Evolutionary conservation across 2,113 vertebrate genomes (phyloP).

Genomic region (Isichthys henryi): DNA sequence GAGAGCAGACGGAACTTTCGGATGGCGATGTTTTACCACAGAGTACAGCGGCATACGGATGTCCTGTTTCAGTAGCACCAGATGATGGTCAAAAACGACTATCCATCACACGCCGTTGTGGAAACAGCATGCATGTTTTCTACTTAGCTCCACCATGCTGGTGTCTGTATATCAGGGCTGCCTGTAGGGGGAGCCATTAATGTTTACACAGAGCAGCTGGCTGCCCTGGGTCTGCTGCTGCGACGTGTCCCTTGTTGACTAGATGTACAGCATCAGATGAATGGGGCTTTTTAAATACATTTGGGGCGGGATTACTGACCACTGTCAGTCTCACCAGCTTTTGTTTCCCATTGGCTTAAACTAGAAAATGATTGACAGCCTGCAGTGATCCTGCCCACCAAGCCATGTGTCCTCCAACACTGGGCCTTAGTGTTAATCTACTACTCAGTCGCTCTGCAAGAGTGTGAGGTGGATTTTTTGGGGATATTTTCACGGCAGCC

Average conservation of each 20-base stretch:
- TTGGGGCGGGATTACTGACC: neutral
- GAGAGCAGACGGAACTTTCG: neutral
- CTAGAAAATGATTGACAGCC: neutral
- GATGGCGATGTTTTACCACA: neutral
- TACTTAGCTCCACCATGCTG: too few species aligned
- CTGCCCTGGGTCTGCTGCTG: neutral
- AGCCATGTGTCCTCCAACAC: neutral
- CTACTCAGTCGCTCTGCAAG: conserved; percentile 30
- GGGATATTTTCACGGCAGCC: conserved; percentile 33
- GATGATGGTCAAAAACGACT: neutral
- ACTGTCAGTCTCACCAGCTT: neutral
- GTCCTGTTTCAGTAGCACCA: neutral
- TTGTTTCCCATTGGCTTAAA: neutral
- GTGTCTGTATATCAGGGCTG: neutral
- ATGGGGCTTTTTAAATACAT: neutral
- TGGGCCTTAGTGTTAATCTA: neutral
- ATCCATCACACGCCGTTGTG: neutral
- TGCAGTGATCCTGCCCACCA: neutral
- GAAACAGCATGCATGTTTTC: neutral
- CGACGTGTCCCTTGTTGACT: neutral
- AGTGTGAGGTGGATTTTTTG: conserved; percentile 28
- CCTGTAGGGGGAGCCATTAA: neutral
- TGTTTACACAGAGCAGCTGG: neutral
- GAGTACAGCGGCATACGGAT: neutral
- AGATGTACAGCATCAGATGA: neutral